These are phyloP conservation scores for Epizoanthus illoricatus DNA, from an alignment of 92 coral and sea anemone species.

Conservation along the genomic window DNA sequence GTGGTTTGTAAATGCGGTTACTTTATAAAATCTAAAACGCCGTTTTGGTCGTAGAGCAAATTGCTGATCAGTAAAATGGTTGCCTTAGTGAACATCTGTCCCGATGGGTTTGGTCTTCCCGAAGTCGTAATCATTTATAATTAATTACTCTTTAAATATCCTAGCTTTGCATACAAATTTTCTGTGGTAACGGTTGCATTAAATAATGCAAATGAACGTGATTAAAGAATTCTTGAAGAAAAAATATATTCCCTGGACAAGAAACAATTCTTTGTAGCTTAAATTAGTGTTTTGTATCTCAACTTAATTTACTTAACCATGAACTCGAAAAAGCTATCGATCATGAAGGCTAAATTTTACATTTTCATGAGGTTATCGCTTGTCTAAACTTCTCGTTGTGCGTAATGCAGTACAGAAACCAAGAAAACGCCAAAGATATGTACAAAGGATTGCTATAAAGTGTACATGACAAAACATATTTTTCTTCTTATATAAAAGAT, in stretches of 20 bases:
- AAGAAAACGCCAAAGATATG: background rate
- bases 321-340: background rate
- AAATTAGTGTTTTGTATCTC: background rate
- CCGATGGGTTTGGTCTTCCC: conserved; percentile 3
- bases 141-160: conserved; percentile 23
- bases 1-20: background rate
- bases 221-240: background rate
- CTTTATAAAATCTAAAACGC: background rate
- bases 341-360: background rate
- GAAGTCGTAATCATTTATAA: conserved; percentile 21
- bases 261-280: background rate
- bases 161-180: conserved; percentile 30
- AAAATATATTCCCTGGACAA: background rate
- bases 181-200: conserved; percentile 3
- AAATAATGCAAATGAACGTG: background rate
- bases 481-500: no score
- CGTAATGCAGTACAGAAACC: background rate
- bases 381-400: background rate
- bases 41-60: conserved; percentile 31
- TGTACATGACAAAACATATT: background rate
- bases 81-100: conserved; percentile 39
- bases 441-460: background rate
- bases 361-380: conserved; percentile 6
- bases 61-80: conserved; percentile 26
- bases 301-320: background rate